phyloP scores from a whole-genome alignment of 1,140 invertebrate genomes.

The Saccostrea echinata region DNA sequence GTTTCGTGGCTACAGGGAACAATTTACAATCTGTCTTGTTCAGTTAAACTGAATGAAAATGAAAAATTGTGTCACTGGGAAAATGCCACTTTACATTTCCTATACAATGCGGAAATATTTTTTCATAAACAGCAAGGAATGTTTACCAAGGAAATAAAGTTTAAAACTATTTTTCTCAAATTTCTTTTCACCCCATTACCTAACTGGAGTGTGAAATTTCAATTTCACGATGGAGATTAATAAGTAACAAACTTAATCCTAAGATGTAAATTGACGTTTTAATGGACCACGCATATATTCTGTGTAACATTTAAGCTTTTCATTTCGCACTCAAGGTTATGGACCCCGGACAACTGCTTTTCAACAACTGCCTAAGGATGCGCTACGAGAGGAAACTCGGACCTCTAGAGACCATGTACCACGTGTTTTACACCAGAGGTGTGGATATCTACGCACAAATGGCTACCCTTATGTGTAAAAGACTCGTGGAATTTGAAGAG shows the following conservation, averaged over 20 bases:
- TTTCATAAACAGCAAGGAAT: too few species aligned
- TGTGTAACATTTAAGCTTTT: neutral
- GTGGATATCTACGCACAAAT: slow-evolving; percentile 52
- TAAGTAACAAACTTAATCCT: neutral
- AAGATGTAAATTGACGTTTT: neutral
- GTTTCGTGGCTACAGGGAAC: too few species aligned
- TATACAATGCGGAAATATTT: too few species aligned
- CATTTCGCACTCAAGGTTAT: neutral
- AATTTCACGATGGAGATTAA: neutral
- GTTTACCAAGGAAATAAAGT: neutral
- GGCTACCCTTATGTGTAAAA: neutral
- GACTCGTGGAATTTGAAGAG: neutral
- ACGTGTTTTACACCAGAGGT: slow-evolving; percentile 44
- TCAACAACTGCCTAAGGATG: slow-evolving; percentile 8
- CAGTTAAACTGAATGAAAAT: too few species aligned
- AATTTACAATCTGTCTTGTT: too few species aligned
- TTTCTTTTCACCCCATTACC: neutral
- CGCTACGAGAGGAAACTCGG: slow-evolving; percentile 34
- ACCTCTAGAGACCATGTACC: slow-evolving; percentile 52
- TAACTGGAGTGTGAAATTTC: slow-evolving; percentile 1
- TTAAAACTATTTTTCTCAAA: neutral
- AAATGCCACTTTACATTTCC: too few species aligned
- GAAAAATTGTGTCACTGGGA: too few species aligned
- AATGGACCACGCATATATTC: neutral
- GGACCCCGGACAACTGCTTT: neutral